A percentile compares a stretch with the other conserved stretches of the same genome.
These are phyloP conservation scores for Esox niger DNA, from an alignment of 2,113 vertebrate species.

Conservation along the genomic window DNA sequence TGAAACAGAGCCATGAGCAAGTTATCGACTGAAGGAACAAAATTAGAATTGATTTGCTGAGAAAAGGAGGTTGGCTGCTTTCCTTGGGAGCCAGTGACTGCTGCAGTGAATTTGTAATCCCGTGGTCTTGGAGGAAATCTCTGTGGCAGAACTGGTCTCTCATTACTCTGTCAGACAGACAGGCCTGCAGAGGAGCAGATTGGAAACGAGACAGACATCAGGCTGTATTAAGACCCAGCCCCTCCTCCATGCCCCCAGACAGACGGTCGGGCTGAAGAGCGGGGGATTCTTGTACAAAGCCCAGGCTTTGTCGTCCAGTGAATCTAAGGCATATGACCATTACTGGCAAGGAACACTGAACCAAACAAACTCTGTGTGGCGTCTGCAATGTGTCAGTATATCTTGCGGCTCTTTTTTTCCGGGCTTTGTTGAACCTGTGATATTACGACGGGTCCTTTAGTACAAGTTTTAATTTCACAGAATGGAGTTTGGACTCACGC, in stretches of 20 bases:
- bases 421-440: background rate
- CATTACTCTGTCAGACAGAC: conserved; percentile 57
- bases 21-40: conserved; percentile 50
- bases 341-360: background rate
- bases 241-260: conserved; percentile 37
- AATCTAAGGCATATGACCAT: background rate
- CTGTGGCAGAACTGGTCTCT: conserved; percentile 52
- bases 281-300: background rate
- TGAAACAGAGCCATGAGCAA: conserved; percentile 32
- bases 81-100: conserved; percentile 15
- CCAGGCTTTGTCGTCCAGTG: background rate
- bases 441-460: background rate
- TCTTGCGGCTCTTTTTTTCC: too few species aligned
- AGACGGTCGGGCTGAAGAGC: conserved; percentile 36
- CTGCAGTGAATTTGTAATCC: conserved; percentile 68
- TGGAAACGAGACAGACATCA: conserved; percentile 53
- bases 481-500: background rate
- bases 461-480: conserved; percentile 7
- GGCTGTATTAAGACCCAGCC: conserved; percentile 55
- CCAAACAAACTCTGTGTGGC: background rate
- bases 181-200: conserved; percentile 49
- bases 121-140: conserved; percentile 56
- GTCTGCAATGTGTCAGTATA: background rate
- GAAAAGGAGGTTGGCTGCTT: conserved; percentile 35
- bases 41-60: conserved; percentile 66